Percentiles rank a stretch among this genome's conserved stretches.
These are phyloP conservation scores for Plagiodera versicolora DNA, from an alignment of 2,888 invertebrate species.

Conservation along the genomic window DNA sequence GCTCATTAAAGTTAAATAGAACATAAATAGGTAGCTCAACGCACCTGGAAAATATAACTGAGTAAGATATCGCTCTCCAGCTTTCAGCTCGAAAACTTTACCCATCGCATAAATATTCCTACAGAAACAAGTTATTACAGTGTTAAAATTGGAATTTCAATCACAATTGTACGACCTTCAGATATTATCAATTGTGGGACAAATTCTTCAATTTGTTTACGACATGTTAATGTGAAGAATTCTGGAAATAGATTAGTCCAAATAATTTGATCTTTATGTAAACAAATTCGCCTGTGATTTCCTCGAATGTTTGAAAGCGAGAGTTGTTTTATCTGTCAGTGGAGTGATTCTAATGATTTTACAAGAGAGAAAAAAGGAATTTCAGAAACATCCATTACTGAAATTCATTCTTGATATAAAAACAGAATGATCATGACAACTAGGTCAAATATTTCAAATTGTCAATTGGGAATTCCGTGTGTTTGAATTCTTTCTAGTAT, in stretches of 20 bases:
- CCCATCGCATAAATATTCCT: neutral
- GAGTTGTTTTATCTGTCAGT: neutral
- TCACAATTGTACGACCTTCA: neutral
- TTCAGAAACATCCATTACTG: too few relatives aligned
- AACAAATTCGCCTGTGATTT: neutral
- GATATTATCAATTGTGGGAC: neutral
- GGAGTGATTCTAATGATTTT: neutral
- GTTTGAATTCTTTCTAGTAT: too few relatives aligned
- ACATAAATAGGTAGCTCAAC: conserved; percentile 8
- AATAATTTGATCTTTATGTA: neutral
- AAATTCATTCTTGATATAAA: too few relatives aligned
- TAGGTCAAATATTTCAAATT: too few relatives aligned
- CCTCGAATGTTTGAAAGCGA: neutral
- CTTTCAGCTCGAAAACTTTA: neutral
- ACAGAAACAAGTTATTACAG: neutral
- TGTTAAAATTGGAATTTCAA: neutral
- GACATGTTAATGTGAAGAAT: neutral
- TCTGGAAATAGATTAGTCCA: neutral
- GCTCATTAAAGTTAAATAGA: conserved; percentile 14
- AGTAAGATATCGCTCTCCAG: neutral
- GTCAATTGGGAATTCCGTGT: too few relatives aligned
- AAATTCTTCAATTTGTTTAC: neutral
- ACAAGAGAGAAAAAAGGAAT: too few relatives aligned
- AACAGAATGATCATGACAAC: too few relatives aligned
- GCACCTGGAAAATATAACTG: conserved; percentile 14